Evolutionary conservation across 2,797 vertebrate genomes (phyloP).

Genomic region (Alexandromys oeconomus): DNA sequence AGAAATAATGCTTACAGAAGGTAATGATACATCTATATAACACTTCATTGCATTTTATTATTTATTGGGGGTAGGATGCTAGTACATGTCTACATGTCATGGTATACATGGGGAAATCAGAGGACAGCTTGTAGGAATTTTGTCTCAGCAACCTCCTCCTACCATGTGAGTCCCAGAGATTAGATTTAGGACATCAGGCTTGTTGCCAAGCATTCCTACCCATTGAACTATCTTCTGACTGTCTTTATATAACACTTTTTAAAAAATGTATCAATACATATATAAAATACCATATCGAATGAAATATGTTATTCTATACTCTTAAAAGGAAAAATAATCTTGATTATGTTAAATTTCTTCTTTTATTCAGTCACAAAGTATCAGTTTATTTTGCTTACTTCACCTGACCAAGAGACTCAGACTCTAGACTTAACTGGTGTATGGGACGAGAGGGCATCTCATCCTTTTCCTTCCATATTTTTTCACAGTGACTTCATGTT

Average conservation of each 20-base stretch:
- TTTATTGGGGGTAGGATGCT: neutral
- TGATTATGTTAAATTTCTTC: constrained; percentile 38
- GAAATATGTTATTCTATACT: neutral
- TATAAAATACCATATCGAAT: neutral
- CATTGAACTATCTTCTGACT: neutral
- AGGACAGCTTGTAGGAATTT: neutral
- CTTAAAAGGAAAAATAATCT: neutral
- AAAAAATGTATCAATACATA: neutral
- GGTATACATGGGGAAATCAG: neutral
- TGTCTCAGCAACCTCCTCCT: neutral
- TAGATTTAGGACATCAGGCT: neutral
- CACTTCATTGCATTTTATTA: neutral
- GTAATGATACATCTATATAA: neutral
- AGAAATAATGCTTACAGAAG: constrained; percentile 9
- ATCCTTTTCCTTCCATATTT: neutral
- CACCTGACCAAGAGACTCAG: neutral
- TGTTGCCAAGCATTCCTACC: neutral
- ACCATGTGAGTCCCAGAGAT: neutral
- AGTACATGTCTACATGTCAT: neutral
- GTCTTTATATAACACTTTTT: neutral
- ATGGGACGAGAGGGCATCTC: neutral
- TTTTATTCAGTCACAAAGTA: constrained; percentile 3
- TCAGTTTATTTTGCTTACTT: neutral
- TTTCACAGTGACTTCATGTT: neutral
- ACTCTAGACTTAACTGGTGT: neutral